These are phyloP conservation scores for Mastomys coucha DNA, from an alignment of 2,113 vertebrate genomes.

Conservation along the genomic window DNA sequence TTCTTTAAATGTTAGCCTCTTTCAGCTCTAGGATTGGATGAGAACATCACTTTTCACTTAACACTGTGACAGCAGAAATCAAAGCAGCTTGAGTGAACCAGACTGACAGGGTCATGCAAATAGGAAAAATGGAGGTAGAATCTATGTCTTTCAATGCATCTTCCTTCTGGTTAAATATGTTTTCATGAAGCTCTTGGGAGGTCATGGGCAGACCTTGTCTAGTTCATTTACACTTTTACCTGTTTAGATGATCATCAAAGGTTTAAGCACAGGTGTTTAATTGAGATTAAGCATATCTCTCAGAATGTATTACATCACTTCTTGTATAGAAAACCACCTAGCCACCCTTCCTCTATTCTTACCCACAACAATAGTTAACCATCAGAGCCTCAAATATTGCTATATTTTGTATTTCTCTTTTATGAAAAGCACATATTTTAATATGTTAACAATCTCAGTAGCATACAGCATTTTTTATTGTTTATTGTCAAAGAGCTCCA, in stretches of 20 bases:
- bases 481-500: neutral
- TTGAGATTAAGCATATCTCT: neutral
- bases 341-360: neutral
- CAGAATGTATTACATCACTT: neutral
- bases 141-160: neutral
- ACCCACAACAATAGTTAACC: neutral
- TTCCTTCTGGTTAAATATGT: neutral
- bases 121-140: neutral
- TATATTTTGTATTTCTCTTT: neutral
- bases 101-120: neutral
- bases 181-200: neutral
- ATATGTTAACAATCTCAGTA: neutral
- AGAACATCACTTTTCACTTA: neutral
- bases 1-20: neutral
- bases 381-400: neutral
- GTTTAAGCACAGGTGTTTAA: neutral
- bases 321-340: neutral
- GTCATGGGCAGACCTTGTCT: neutral
- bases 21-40: neutral
- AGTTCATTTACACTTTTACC: neutral
- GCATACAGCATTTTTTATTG: neutral
- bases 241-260: neutral
- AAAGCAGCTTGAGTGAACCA: neutral
- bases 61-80: neutral
- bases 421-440: constrained; percentile 1